These are phyloP conservation scores for Coecobrya sp. DNA, from an alignment of 2,888 invertebrate genomes.

Conservation along the genomic window DNA sequence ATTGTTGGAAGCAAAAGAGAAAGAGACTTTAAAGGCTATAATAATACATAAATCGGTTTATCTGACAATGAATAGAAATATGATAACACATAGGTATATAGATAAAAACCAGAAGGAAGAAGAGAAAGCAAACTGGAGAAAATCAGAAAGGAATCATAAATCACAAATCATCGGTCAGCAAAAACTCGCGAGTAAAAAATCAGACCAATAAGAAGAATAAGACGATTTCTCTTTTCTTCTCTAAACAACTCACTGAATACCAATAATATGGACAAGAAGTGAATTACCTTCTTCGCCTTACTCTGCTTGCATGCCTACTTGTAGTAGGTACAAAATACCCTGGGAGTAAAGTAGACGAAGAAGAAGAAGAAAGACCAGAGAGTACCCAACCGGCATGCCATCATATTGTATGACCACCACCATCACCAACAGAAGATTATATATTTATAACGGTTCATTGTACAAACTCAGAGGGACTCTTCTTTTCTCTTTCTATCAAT, in stretches of 20 bases:
- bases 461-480: slow-evolving; percentile 65
- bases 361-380: slow-evolving; percentile 2
- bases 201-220: slow-evolving; percentile 62
- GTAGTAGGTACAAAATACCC: background rate
- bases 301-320: slow-evolving; percentile 2
- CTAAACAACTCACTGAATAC: slow-evolving; percentile 85
- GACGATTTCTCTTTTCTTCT: slow-evolving; percentile 67
- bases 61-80: slow-evolving; percentile 41
- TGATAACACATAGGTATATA: background rate
- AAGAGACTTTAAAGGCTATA: slow-evolving; percentile 27
- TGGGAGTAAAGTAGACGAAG: slow-evolving; percentile 21
- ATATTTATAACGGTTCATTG: slow-evolving; percentile 78
- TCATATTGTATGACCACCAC: slow-evolving; percentile 22
- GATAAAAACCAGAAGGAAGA: slow-evolving; percentile 29
- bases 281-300: slow-evolving; percentile 68
- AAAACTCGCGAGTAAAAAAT: slow-evolving; percentile 82
- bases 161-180: slow-evolving; percentile 84
- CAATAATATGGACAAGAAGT: slow-evolving; percentile 79
- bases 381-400: background rate
- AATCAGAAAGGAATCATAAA: slow-evolving; percentile 81
- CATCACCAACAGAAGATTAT: slow-evolving; percentile 71
- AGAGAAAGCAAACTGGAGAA: slow-evolving; percentile 64
- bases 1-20: background rate
- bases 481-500: slow-evolving; percentile 65
- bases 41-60: slow-evolving; percentile 24